phyloP scores from a whole-genome alignment of 2,888 invertebrate genomes.

The Drepana falcataria region DNA sequence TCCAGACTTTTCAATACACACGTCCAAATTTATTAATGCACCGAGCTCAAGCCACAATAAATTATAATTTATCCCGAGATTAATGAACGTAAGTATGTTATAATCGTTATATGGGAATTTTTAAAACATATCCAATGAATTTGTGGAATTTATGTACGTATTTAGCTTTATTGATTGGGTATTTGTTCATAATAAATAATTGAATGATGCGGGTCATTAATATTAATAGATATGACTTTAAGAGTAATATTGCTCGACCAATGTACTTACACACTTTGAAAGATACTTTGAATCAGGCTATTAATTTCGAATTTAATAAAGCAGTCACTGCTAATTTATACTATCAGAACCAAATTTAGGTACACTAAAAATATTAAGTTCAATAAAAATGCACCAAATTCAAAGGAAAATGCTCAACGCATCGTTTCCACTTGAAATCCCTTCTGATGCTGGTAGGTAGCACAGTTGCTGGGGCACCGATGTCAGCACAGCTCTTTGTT shows the following conservation, averaged over 20 bases:
- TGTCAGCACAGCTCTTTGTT: no score
- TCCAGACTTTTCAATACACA: conserved; percentile 62
- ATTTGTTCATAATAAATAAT: background rate
- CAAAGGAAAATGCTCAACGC: no score
- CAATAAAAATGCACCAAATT: no score
- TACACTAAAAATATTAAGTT: no score
- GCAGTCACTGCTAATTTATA: no score
- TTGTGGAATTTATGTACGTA: conserved; percentile 49
- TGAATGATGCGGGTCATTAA: background rate
- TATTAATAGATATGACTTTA: background rate
- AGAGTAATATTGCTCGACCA: conserved; percentile 5
- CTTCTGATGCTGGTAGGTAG: no score
- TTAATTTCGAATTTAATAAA: no score
- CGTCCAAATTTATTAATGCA: conserved; percentile 58
- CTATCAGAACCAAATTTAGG: no score
- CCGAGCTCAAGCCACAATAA: conserved; percentile 49
- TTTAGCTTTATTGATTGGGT: conserved; percentile 39
- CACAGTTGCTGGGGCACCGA: no score
- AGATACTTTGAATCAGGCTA: no score
- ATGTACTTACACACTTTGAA: background rate
- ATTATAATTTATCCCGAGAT: conserved; percentile 61
- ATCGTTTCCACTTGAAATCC: no score
- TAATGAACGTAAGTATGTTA: conserved; percentile 61
- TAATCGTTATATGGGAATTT: conserved; percentile 50
- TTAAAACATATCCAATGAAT: conserved; percentile 44